Conservation (phyloP, 2,113 vertebrate genomes). For the Agelaius phoeniceus region DNA sequence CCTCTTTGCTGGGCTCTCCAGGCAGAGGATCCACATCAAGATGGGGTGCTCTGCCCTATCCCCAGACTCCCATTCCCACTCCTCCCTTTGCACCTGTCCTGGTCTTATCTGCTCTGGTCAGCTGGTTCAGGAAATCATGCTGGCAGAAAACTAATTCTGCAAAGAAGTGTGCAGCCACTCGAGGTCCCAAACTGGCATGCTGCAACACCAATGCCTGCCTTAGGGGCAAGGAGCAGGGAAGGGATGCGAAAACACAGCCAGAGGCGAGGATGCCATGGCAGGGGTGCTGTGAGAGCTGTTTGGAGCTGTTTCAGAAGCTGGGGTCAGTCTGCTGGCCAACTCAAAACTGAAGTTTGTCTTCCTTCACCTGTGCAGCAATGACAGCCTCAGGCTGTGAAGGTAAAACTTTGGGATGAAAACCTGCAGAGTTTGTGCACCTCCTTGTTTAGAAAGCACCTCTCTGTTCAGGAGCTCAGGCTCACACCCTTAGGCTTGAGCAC, state of each 20-base stretch:
- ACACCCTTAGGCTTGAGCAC: not conserved
- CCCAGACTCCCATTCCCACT: not conserved
- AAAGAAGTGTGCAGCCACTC: not conserved
- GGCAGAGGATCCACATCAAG: not conserved
- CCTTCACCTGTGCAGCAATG: not conserved
- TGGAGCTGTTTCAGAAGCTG: not conserved
- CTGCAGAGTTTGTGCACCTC: not conserved
- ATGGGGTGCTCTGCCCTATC: not conserved
- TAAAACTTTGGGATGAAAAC: not conserved
- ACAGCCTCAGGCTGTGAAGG: not conserved
- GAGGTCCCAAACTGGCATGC: not conserved
- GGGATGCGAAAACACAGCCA: not conserved
- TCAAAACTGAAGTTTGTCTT: not conserved
- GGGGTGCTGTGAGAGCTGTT: not conserved
- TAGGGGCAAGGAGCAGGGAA: fast-evolving
- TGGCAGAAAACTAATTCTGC: not conserved
- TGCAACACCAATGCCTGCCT: not conserved
- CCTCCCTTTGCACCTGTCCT: not conserved
- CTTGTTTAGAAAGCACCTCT: not conserved
- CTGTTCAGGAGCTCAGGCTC: not conserved
- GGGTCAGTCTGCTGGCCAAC: not conserved
- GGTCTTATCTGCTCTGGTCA: not conserved
- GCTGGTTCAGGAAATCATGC: not conserved
- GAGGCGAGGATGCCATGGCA: not conserved
- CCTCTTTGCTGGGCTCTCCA: not conserved